Conservation (phyloP, 1,140 invertebrate species). For the Hypsibius dujardini region DNA sequence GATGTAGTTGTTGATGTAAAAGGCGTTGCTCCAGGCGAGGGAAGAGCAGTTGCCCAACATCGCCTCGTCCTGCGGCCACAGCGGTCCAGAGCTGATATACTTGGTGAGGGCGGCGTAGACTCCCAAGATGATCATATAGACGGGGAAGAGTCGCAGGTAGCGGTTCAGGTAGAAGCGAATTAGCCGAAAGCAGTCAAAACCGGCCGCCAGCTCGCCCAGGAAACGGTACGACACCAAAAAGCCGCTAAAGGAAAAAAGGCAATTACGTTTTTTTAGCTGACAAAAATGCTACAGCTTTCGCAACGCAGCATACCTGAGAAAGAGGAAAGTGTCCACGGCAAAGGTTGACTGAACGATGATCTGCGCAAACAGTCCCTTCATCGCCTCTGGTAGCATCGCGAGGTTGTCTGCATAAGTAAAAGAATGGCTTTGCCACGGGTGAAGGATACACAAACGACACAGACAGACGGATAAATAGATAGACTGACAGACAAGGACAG, state of each 20-base stretch:
- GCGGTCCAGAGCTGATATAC: conserved; percentile 46
- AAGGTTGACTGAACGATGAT: conserved; percentile 6
- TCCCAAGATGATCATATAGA: conserved; percentile 62
- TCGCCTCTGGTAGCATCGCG: neutral
- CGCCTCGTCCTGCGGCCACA: conserved; percentile 36
- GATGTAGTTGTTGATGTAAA: conserved; percentile 17
- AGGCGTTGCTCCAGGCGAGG: conserved; percentile 15
- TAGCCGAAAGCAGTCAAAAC: neutral
- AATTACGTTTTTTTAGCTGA: neutral
- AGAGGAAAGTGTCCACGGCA: conserved; percentile 8
- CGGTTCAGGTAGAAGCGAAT: neutral
- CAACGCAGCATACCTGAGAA: neutral
- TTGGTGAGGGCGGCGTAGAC: conserved; percentile 51
- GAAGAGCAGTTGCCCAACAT: neutral
- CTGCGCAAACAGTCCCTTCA: neutral
- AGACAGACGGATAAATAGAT: no score
- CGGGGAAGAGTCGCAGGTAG: conserved; percentile 46
- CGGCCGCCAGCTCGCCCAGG: neutral
- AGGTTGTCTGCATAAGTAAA: neutral
- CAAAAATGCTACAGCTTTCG: neutral
- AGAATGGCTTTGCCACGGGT: neutral
- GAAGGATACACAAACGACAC: no score
- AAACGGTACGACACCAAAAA: neutral
- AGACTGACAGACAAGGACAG: no score
- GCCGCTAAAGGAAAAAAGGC: neutral